Evolutionary conservation across 1,140 invertebrate genomes (phyloP), one percentile per base, ranked within the genome.

Genomic region (Drosophila micromelanica): DNA sequence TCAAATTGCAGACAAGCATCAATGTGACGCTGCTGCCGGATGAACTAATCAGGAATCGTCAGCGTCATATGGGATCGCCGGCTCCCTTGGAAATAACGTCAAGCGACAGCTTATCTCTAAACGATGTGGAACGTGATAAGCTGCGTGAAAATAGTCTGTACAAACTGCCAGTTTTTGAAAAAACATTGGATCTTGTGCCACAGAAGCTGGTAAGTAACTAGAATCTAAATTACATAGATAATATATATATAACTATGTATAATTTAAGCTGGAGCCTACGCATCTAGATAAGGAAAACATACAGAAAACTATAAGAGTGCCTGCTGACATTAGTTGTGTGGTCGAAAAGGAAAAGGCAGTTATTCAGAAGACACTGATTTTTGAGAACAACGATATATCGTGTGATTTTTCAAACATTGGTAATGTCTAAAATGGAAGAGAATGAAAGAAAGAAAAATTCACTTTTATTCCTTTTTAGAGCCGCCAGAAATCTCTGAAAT

Each of bases 11-110:
- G 13, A 71, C 68, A 13, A 87, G 84, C 45, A 52, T 79, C 0
- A 74, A 87, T 69, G 30, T 89, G 2, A 89, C 82, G 11, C 40
- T 87, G 20, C 54, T 87, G 51, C 76, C 82, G 2, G 52, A 62
- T 37, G 82, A 87, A 40, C 2, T 71, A 32, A 15, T 9, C 2
- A 40, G 35, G n/a, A 20, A 46, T 27, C 49, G 54, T 20, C 38
- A 23, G 11, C 11, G 11, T n/a, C n/a, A n/a, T 5, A 35, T n/a
- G 5, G 69, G 67, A 13, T 64, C 61, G 2, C 35, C 57, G 1
- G 37, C 40, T 1, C 27, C n/a, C 11, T 27, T 57, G 15, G 65
- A 74, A 17, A 2, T 23, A 13, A 43, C 12, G 9, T n/a, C 20
- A 8, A 15, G 45, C 13, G 56, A 67, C 20, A 68, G 59, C 20